These are phyloP conservation scores for Notodonta ziczac DNA, from an alignment of 2,888 invertebrate species.

Conservation along the genomic window DNA sequence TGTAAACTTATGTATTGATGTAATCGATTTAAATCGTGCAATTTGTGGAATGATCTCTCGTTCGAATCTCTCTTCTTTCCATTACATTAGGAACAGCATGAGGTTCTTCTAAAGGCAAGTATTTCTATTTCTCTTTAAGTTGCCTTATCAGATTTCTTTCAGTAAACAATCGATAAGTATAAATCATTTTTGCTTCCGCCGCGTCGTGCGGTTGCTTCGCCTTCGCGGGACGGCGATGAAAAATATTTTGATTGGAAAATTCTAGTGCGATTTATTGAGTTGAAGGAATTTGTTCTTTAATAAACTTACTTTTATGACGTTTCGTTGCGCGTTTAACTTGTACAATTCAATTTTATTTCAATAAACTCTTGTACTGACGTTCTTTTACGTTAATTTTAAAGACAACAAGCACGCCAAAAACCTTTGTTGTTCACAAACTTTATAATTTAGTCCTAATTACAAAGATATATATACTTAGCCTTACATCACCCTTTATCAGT, in stretches of 20 bases:
- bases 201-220: slow-evolving; percentile 31
- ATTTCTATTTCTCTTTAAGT: slow-evolving; percentile 10
- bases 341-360: no score
- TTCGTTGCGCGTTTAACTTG: no score
- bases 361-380: no score
- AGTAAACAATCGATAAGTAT: slow-evolving; percentile 38
- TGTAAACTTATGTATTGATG: not conserved
- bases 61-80: no score
- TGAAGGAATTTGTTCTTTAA: slow-evolving; percentile 31
- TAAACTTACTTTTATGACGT: slow-evolving; percentile 10
- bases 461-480: not conserved
- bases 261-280: slow-evolving; percentile 35
- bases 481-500: slow-evolving; percentile 5
- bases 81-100: no score
- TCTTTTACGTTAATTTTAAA: no score
- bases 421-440: no score
- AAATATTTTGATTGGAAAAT: slow-evolving; percentile 49
- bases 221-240: slow-evolving; percentile 29
- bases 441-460: no score
- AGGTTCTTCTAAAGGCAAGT: no score
- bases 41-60: no score
- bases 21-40: no score
- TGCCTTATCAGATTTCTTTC: slow-evolving; percentile 43
- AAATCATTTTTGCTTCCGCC: slow-evolving; percentile 32
- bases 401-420: no score